A percentile compares a stretch with the other conserved stretches of the same genome.
Evolutionary conservation across 2,113 vertebrate species (phyloP).

Genomic region (Hippopotamus amphibius): DNA sequence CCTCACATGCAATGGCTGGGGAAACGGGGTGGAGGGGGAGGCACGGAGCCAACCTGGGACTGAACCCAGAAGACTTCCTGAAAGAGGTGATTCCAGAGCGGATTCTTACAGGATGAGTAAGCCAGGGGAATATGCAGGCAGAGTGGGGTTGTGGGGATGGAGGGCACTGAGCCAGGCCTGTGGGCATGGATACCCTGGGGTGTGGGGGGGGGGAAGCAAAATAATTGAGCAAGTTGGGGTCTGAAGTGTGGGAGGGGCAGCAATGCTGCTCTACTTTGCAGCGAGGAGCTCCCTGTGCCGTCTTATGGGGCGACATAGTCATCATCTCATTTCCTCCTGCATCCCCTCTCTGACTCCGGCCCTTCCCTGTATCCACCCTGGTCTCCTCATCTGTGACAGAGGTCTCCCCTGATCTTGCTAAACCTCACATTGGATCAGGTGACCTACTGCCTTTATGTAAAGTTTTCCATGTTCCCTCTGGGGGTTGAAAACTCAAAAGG

Average conservation of each 20-base stretch:
- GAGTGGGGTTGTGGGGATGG: fast-evolving
- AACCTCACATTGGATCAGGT: not conserved
- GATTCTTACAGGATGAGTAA: no score
- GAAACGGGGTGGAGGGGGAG: fast-evolving
- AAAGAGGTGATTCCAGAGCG: not conserved
- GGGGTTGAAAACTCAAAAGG: not conserved
- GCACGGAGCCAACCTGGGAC: not conserved
- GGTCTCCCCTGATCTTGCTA: not conserved
- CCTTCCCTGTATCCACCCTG: fast-evolving
- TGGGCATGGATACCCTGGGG: not conserved
- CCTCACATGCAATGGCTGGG: fast-evolving
- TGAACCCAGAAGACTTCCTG: not conserved
- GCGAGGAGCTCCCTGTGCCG: fast-evolving
- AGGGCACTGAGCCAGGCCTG: not conserved
- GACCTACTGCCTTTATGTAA: not conserved
- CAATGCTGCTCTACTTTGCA: not conserved
- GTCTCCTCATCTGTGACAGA: no score
- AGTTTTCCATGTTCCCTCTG: not conserved
- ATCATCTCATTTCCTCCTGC: not conserved
- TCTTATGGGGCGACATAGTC: not conserved
- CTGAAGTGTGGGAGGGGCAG: no score
- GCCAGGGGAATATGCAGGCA: no score
- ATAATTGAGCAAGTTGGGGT: fast-evolving
- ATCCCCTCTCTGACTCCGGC: not conserved
- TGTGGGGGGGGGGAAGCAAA: not conserved